phyloP scores from a whole-genome alignment of 2,797 vertebrate genomes.

The Coregonus sp. region DNA sequence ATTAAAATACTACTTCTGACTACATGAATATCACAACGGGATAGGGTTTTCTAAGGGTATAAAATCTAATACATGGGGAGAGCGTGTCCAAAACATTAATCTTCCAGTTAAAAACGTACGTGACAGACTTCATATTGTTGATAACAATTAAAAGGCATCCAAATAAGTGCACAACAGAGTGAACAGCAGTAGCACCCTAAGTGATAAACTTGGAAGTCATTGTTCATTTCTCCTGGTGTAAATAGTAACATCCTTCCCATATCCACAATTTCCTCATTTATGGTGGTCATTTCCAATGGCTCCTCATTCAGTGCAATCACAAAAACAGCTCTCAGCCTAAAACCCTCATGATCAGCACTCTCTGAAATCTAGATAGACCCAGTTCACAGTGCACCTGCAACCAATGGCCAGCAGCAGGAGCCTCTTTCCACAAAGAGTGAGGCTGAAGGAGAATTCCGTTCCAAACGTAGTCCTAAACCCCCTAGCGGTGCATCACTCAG shows the following conservation, averaged over 20 bases:
- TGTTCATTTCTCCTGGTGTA: background rate
- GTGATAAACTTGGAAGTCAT: background rate
- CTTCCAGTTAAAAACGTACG: background rate
- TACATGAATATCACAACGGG: background rate
- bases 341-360: background rate
- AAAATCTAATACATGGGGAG: constrained; percentile 4
- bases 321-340: background rate
- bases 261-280: background rate
- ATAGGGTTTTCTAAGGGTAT: background rate
- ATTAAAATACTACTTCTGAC: constrained; percentile 15
- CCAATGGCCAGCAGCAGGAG: constrained; percentile 9
- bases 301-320: background rate
- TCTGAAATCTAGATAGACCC: background rate
- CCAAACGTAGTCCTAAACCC: constrained; percentile 17
- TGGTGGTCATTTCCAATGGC: background rate
- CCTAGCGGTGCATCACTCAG: constrained; percentile 19
- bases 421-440: constrained; percentile 10
- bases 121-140: background rate
- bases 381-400: background rate
- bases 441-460: background rate
- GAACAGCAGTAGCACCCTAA: background rate
- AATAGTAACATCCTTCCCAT: background rate
- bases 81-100: background rate
- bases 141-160: constrained; percentile 9
- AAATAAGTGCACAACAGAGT: constrained; percentile 5